Conservation (phyloP, 1,140 invertebrate species). For the Pristionchus pacificus region DNA sequence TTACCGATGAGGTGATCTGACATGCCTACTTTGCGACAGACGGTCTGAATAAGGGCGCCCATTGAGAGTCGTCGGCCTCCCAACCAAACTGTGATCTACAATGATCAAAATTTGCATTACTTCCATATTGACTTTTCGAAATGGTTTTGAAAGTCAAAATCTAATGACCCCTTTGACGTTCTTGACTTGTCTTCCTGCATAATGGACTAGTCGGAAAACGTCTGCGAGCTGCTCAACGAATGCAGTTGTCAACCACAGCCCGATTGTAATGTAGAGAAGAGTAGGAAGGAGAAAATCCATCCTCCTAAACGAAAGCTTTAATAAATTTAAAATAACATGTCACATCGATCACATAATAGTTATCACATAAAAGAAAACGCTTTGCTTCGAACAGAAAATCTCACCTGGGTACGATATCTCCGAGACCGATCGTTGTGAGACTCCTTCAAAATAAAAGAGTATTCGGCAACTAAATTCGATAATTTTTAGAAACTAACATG, state of each 20-base stretch:
- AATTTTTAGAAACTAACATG: conserved; percentile 32
- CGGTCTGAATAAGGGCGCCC: conserved; percentile 48
- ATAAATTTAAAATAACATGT: conserved; percentile 1
- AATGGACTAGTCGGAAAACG: conserved; percentile 51
- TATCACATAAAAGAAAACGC: neutral
- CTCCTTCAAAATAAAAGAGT: conserved; percentile 14
- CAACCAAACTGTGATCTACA: conserved; percentile 51
- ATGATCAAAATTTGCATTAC: neutral
- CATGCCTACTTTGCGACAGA: conserved; percentile 50
- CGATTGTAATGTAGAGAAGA: conserved; percentile 52
- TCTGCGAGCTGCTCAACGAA: conserved; percentile 51
- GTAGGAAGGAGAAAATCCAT: conserved; percentile 53
- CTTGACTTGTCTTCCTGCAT: conserved; percentile 50
- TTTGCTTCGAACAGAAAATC: conserved; percentile 1
- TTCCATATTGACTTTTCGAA: neutral
- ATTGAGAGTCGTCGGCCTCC: conserved; percentile 45
- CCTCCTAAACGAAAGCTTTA: conserved; percentile 24
- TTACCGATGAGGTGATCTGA: conserved; percentile 48
- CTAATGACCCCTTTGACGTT: conserved; percentile 46
- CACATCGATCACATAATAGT: conserved; percentile 9
- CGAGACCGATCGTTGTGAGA: conserved; percentile 48
- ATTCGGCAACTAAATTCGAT: neutral
- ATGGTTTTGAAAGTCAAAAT: neutral
- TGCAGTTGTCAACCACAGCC: conserved; percentile 51
- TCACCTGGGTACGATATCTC: conserved; percentile 47